Evolutionary conservation across 2,888 invertebrate genomes (phyloP), one percentile per base, ranked within the genome.

Genomic region (Allophyes oxyacanthae): DNA sequence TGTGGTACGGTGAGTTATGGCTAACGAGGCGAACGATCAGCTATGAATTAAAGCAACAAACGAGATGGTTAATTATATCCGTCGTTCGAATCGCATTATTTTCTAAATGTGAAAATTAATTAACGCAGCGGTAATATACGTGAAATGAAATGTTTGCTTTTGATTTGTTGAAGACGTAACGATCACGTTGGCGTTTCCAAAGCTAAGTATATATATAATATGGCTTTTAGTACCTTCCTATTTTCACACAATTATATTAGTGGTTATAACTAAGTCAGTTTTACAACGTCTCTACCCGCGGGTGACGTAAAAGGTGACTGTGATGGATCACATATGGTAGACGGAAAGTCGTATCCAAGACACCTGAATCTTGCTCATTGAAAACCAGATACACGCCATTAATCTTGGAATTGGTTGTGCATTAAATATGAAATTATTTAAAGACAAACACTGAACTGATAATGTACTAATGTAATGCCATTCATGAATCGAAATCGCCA

Each of bases 11-110:
- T 64, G 62, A 72, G 49, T 50, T 64, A 67, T 65, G 44, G 56
- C 68, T 80, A 80, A 81, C 75, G 78, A 81, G 67, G 63, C 41
- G 25, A 64, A 63, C 70, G 62, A 77, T 80, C 72, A 72, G 61
- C 61, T 54, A 36, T 57, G 72, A 78, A 64, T 72, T 74, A 72
- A 72, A 69, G 72, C 44, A 69, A 59, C 48, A 60, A 64, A 60
- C 57, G 51, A 44, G 54, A 59, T 41, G 52, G 58, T 58, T 62
- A 68, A 69, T 74, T 64, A 59, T 70, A 57, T 42, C 43, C 52
- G 49, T 70, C 54, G 58, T 70, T 67, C 52, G 45, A 59, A 61
- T 64, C 63, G 54, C 56, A 58, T 63, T 72, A 67, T 60, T 64
- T 70, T 56, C 64, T 63, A 70, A 64, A 67, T 52, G 56, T 52